Evolutionary conservation across 2,888 invertebrate genomes (phyloP), one percentile per base, ranked within the genome.

Genomic region (Pseudeuparius sepicola): DNA sequence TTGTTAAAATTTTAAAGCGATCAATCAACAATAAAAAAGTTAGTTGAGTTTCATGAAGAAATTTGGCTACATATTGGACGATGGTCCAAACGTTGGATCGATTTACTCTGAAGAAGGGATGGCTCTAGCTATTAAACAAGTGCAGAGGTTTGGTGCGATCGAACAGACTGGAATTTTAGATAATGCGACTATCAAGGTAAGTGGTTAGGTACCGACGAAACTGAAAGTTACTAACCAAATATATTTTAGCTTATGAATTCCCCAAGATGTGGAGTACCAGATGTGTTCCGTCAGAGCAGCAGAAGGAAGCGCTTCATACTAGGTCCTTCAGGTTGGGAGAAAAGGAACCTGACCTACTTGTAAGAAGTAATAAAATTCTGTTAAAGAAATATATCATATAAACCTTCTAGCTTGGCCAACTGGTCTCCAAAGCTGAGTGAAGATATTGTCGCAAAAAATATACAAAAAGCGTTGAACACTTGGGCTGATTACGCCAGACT

Each of bases 61-160:
- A 42, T 84, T 72, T 61, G 84, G 83, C 3, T 83, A 84, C 57
- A 57, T 83, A 28, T 66, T 67, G 34, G 51, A 57, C 29, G 60
- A 57, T 26, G 58, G 60, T 1, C 62, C 57, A 2, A 65, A 68
- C 36, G 70, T 75, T 1, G 77, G 71, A 46, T 70, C 71, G 14
- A 59, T 78, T 4, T 78, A 75, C 58, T 72, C 75, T 2, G 66
- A 73, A 44, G 66, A 68, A 34, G 73, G 78, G 2, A 62, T 81
- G 17, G 60, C 70, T 5, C 70, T 72, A 11, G 78, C 77, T 0
- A 65, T 86, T 13, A 71, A 65, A 52, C 68, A 66, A 43, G 66
- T 84, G 59, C 85, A 86, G 58, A 71, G 65, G 46, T 84, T 75
- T 58, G 84, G 81, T 7, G 78, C 73, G 1, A 60, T 86, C 4